These are phyloP conservation scores for Proterorhinus semilunaris DNA, from an alignment of 2,113 vertebrate species.

Conservation along the genomic window DNA sequence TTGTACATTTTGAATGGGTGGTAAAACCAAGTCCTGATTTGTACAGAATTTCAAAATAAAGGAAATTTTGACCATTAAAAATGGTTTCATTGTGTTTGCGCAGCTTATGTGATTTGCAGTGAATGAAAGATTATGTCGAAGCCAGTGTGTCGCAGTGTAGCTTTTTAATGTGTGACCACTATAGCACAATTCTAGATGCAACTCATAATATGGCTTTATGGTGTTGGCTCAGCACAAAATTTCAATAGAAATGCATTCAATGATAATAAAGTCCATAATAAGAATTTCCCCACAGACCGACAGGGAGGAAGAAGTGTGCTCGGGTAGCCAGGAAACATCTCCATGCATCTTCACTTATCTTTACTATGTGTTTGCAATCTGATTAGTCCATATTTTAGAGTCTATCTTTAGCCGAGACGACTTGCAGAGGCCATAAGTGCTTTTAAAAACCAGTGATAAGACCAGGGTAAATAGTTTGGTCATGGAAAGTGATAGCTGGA, in stretches of 20 bases:
- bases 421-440: conserved; percentile 19
- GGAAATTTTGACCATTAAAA: no score
- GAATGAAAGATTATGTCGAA: conserved; percentile 3
- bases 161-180: not conserved
- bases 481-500: conserved; percentile 37
- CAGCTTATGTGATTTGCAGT: not conserved
- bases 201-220: not conserved
- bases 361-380: conserved; percentile 31
- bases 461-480: conserved; percentile 50
- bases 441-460: conserved; percentile 45
- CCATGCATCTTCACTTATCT: conserved; percentile 30
- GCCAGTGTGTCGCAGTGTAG: not conserved
- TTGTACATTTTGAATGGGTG: not conserved
- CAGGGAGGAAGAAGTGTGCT: not conserved
- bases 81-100: not conserved
- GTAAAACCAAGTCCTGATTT: not conserved
- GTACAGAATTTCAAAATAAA: not conserved
- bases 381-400: conserved; percentile 37
- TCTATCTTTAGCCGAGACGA: conserved; percentile 33
- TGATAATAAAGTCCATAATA: not conserved
- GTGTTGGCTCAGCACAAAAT: not conserved
- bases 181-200: not conserved
- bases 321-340: conserved; percentile 25
- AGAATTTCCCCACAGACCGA: conserved; percentile 5
- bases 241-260: not conserved